Evolutionary conservation across 2,888 invertebrate genomes (phyloP).

Genomic region (Ditula angustiorana): DNA sequence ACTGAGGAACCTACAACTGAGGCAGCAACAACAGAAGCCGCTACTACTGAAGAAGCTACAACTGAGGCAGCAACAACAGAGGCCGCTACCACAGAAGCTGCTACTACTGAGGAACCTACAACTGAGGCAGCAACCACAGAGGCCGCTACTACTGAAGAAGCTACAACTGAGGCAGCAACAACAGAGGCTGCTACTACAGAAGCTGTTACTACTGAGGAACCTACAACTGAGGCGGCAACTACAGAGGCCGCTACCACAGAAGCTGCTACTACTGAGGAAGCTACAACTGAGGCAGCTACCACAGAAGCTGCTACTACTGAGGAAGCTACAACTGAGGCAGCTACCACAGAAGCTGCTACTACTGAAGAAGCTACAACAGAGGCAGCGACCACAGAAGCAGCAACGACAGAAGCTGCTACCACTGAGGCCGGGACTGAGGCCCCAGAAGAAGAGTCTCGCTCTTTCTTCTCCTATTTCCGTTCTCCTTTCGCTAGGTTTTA

Average conservation of each 20-base stretch:
- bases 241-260: not conserved
- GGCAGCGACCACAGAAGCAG: not conserved
- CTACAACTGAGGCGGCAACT: not conserved
- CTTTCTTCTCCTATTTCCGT: conserved; percentile 13
- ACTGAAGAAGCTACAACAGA: not conserved
- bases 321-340: not conserved
- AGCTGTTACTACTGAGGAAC: not conserved
- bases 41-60: not conserved
- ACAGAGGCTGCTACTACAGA: conserved; percentile 2
- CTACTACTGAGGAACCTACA: not conserved
- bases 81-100: not conserved
- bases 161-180: not conserved
- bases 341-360: not conserved
- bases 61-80: conserved; percentile 4
- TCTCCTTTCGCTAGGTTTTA: not conserved
- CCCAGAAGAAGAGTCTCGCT: conserved; percentile 15
- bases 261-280: not conserved
- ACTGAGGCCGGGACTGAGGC: not conserved
- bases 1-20: conserved; percentile 17
- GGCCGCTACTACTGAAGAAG: not conserved
- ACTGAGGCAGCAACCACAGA: not conserved
- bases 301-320: conserved; percentile 2
- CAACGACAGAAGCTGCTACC: not conserved
- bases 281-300: not conserved
- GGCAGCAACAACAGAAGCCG: not conserved